phyloP scores from a whole-genome alignment of 2,797 vertebrate species.

The Acanthiza pusilla region DNA sequence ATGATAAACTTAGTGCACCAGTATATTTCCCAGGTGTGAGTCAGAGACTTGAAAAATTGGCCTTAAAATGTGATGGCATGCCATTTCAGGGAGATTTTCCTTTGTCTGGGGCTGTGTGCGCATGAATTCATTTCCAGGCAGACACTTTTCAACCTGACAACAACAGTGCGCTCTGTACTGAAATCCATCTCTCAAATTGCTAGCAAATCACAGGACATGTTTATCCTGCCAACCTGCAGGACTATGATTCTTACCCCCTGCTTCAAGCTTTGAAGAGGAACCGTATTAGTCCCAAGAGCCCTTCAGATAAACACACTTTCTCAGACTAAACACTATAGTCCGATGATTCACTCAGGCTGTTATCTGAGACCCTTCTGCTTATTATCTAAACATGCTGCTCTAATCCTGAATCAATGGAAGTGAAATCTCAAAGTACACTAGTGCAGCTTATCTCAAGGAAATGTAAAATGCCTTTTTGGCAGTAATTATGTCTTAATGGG shows the following conservation, averaged over 20 bases:
- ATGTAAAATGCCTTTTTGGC: slow-evolving; percentile 50
- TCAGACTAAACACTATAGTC: slow-evolving; percentile 19
- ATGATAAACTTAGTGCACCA: slow-evolving; percentile 3
- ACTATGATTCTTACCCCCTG: slow-evolving; percentile 27
- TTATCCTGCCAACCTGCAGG: slow-evolving; percentile 45
- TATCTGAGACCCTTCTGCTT: slow-evolving; percentile 41
- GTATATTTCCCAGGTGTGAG: slow-evolving; percentile 36
- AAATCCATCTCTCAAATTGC: slow-evolving; percentile 46
- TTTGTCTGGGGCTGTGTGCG: slow-evolving; percentile 26
- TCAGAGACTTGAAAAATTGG: slow-evolving; percentile 20
- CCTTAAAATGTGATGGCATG: slow-evolving; percentile 26
- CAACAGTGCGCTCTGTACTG: neutral
- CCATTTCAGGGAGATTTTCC: slow-evolving; percentile 34
- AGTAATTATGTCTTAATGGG: slow-evolving; percentile 67
- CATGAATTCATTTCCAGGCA: slow-evolving; percentile 42
- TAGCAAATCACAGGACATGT: slow-evolving; percentile 51
- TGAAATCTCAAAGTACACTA: slow-evolving; percentile 25
- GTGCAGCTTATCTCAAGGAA: slow-evolving; percentile 50
- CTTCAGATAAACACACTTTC: slow-evolving; percentile 56
- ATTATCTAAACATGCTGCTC: slow-evolving; percentile 41
- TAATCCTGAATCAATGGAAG: slow-evolving; percentile 57
- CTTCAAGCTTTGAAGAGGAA: slow-evolving; percentile 55
- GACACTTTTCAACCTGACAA: slow-evolving; percentile 49
- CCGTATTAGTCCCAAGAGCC: slow-evolving; percentile 32
- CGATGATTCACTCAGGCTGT: slow-evolving; percentile 12